Evolutionary conservation across 2,888 invertebrate species (phyloP), one percentile per base, ranked within the genome.

Genomic region (Drosophila macrospina): DNA sequence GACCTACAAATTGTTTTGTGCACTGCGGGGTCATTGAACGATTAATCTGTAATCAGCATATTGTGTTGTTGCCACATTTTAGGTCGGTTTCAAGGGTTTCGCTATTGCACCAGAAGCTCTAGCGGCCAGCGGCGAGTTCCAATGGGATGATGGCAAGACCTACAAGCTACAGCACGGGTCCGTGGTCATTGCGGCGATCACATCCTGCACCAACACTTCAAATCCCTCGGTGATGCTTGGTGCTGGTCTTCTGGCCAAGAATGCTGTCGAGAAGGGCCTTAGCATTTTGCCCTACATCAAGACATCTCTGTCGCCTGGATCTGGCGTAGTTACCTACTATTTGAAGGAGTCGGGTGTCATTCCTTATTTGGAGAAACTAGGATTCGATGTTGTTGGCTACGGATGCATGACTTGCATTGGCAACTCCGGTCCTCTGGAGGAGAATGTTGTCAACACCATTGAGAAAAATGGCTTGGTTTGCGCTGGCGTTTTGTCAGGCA

Each of bases 391-490:
- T 48, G 98, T 99, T 0, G 99, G 99, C n/a, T 99, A 99, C 90
- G 99, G 99, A 0, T 99, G 99, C 91, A 99, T 99, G 99, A 99
- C 99, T 0, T 99, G 99, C 91, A 99, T 99, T 80, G 99, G 99
- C 0, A 99, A 99, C 93, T 98, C 98, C 5, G 99, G 99, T 0
- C 98, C 98, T 0, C 94, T 99, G 0, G 96, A 97, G 56, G 98
- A 98, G 52, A 94, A 96, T 80, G 96, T 98, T n/a, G 96, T 95
- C 0, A 96, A 97, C 85, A 97, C 97, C 1, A 98, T 98, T 74
- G 98, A 98, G 90, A 96, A 97, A 95, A 97, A 98, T 90, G 97
- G 97, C 90, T 93, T 99, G 42, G 97, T 99, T 0, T 98, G 98
- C 87, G 97, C 97, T 89, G 98, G 99, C 0, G 98, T 99, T 0